phyloP scores from a whole-genome alignment of 2,888 invertebrate species.

The Alviniconcha strummeri region DNA sequence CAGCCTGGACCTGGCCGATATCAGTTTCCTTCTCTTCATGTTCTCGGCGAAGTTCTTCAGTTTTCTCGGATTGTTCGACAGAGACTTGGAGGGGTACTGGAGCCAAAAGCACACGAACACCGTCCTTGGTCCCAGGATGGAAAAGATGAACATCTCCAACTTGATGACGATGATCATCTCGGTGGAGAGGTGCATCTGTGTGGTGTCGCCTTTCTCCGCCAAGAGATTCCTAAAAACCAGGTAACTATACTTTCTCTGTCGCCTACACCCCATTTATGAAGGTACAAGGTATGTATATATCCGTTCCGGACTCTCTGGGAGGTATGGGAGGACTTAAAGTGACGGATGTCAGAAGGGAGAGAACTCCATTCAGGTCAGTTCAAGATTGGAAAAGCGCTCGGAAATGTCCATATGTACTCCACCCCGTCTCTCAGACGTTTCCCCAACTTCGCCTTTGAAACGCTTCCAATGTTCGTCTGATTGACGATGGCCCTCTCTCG shows the following conservation, averaged over 20 bases:
- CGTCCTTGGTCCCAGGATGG: conserved; percentile 1
- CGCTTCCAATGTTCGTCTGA: no score
- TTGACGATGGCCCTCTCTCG: no score
- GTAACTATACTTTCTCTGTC: not conserved
- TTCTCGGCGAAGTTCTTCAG: conserved; percentile 21
- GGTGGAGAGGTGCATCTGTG: conserved; percentile 16
- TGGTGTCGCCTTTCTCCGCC: conserved; percentile 18
- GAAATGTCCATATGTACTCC: no score
- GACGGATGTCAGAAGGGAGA: no score
- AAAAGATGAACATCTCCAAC: conserved; percentile 23
- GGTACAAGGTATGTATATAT: no score
- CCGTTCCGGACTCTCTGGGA: no score
- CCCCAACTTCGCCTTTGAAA: no score
- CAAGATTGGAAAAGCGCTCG: no score
- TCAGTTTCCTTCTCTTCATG: not conserved
- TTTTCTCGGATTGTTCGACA: conserved; percentile 8
- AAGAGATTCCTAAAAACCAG: conserved; percentile 20
- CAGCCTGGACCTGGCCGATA: conserved; percentile 16
- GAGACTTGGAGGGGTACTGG: conserved; percentile 8
- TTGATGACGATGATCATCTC: conserved; percentile 14
- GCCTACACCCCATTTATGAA: no score
- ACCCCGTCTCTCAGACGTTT: no score
- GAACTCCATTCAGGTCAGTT: no score
- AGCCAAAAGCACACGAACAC: conserved; percentile 20
- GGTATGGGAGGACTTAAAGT: no score